These are phyloP conservation scores for Amphiprion percula DNA, from an alignment of 2,113 vertebrate species.

Conservation along the genomic window DNA sequence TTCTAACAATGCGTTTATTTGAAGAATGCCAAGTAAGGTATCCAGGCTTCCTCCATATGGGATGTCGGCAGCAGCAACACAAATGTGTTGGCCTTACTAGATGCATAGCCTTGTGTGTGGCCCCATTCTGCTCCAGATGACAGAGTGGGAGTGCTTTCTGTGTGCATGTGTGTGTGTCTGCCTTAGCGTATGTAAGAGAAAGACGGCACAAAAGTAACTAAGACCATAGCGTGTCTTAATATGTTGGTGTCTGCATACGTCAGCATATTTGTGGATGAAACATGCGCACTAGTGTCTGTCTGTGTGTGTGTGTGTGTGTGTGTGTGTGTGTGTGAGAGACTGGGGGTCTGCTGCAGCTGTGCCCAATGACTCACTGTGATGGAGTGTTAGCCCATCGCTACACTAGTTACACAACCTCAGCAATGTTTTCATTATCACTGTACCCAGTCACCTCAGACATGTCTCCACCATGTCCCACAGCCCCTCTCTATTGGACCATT, in stretches of 20 bases:
- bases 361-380: slow-evolving; percentile 73
- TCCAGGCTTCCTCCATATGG: slow-evolving; percentile 4
- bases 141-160: slow-evolving; percentile 14
- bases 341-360: slow-evolving; percentile 24
- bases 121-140: slow-evolving; percentile 71
- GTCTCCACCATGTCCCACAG: not conserved
- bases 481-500: slow-evolving; percentile 19
- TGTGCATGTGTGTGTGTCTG: slow-evolving; percentile 7
- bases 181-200: slow-evolving; percentile 4
- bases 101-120: slow-evolving; percentile 37
- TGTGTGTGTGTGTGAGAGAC: not conserved
- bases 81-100: slow-evolving; percentile 33
- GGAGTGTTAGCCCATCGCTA: slow-evolving; percentile 43
- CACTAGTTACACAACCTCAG: slow-evolving; percentile 52
- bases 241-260: slow-evolving; percentile 23
- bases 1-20: slow-evolving; percentile 7
- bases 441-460: slow-evolving; percentile 36
- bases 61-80: slow-evolving; percentile 46
- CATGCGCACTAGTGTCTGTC: not conserved
- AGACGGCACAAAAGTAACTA: not conserved
- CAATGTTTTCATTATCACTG: slow-evolving; percentile 52
- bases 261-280: slow-evolving; percentile 39
- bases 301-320: slow-evolving; percentile 1
- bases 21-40: slow-evolving; percentile 19
- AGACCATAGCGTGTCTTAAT: not conserved